These are phyloP conservation scores for Xerus inauris DNA, from an alignment of 2,113 vertebrate species.

Conservation along the genomic window DNA sequence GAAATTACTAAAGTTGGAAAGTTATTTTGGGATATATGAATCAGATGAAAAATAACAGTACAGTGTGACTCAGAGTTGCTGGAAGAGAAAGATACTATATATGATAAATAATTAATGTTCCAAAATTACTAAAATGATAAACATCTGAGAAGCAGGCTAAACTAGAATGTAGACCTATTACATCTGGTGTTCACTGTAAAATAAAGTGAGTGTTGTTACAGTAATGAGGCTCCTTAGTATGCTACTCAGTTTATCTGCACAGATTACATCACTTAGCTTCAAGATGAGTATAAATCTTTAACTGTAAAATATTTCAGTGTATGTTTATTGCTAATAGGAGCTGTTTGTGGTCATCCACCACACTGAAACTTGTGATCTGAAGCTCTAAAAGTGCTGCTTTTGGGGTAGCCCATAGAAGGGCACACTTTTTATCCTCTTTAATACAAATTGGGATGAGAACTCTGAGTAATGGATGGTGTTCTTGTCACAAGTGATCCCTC, in stretches of 20 bases:
- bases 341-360: background rate
- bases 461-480: background rate
- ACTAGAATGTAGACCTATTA: background rate
- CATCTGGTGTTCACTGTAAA: background rate
- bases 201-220: conserved; percentile 1
- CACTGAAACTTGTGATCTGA: background rate
- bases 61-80: background rate
- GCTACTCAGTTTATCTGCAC: background rate
- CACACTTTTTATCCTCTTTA: background rate
- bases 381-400: background rate
- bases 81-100: background rate
- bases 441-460: background rate
- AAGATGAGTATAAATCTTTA: conserved; percentile 10
- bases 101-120: background rate
- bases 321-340: background rate
- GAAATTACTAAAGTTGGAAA: conserved; percentile 13
- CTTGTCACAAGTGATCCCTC: background rate
- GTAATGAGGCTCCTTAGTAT: conserved; percentile 14
- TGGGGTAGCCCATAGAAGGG: background rate
- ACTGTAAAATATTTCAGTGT: background rate
- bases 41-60: background rate
- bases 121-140: background rate
- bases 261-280: conserved; percentile 13
- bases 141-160: background rate
- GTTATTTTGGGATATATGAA: background rate